Conservation (phyloP, 2,113 vertebrate species). For the Penelope pileata region DNA sequence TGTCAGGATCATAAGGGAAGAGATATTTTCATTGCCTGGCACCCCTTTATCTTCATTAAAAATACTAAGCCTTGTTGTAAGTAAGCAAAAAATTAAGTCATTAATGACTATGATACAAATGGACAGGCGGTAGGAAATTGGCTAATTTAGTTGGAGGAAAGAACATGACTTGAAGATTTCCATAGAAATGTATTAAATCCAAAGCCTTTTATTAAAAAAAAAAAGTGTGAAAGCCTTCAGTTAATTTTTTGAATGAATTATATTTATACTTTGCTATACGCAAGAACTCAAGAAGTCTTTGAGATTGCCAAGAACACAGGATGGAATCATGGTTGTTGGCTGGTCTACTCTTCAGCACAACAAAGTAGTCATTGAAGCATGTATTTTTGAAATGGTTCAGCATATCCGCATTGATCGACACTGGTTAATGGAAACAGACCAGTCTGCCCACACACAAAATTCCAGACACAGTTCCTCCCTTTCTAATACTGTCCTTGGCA, state of each 20-base stretch:
- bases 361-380: conserved; percentile 54
- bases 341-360: neutral
- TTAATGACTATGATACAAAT: neutral
- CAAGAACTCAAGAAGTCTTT: conserved; percentile 9
- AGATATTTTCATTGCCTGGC: neutral
- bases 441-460: conserved; percentile 17
- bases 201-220: neutral
- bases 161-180: neutral
- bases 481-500: neutral
- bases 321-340: conserved; percentile 54
- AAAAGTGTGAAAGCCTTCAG: neutral
- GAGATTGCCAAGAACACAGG: conserved; percentile 49
- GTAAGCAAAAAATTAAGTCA: neutral
- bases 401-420: neutral
- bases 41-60: neutral
- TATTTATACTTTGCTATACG: conserved; percentile 25
- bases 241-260: conserved; percentile 21
- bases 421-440: neutral
- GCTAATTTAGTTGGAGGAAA: neutral
- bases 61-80: neutral
- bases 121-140: neutral
- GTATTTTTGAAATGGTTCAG: conserved; percentile 19
- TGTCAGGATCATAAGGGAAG: neutral
- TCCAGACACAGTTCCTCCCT: neutral
- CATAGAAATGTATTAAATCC: neutral